Conservation (phyloP, 2,888 invertebrate species). For the Callimorpha dominula region DNA sequence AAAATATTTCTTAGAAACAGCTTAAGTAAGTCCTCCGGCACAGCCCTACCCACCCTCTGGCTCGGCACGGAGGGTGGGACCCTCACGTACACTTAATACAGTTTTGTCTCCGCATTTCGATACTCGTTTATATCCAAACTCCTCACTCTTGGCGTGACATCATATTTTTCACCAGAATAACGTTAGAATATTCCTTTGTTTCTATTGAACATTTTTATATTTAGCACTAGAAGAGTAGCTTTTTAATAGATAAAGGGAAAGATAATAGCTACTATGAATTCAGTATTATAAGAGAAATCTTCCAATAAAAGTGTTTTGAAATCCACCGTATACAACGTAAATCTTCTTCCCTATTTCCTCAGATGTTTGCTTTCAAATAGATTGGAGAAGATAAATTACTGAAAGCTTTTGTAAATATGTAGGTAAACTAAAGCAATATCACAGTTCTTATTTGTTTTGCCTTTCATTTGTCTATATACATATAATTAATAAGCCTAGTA, state of each 20-base stretch:
- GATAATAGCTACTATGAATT: not conserved
- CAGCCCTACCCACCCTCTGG: constrained; percentile 56
- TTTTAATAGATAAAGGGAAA: not conserved
- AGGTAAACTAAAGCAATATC: too few relatives aligned
- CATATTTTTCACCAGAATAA: constrained; percentile 28
- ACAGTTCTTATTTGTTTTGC: too few relatives aligned
- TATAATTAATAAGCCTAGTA: too few relatives aligned
- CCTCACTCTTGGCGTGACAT: constrained; percentile 15
- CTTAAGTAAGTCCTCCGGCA: constrained; percentile 10
- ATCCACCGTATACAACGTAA: not conserved
- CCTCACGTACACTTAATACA: constrained; percentile 75
- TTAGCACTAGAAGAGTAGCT: not conserved
- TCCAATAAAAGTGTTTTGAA: not conserved
- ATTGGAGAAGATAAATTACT: too few relatives aligned
- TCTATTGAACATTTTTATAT: not conserved
- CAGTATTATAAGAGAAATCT: too few relatives aligned
- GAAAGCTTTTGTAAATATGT: too few relatives aligned
- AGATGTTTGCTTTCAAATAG: too few relatives aligned
- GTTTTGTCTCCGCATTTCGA: constrained; percentile 82
- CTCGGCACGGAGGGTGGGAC: constrained; percentile 32
- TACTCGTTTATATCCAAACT: constrained; percentile 70
- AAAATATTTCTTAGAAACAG: constrained; percentile 18
- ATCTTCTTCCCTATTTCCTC: too few relatives aligned
- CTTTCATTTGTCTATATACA: too few relatives aligned
- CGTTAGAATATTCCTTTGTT: constrained; percentile 4